Evolutionary conservation across 30 jellyfish, hydroid and myxozoan species (phyloP).

Genomic region (Turritopsis rubra): DNA sequence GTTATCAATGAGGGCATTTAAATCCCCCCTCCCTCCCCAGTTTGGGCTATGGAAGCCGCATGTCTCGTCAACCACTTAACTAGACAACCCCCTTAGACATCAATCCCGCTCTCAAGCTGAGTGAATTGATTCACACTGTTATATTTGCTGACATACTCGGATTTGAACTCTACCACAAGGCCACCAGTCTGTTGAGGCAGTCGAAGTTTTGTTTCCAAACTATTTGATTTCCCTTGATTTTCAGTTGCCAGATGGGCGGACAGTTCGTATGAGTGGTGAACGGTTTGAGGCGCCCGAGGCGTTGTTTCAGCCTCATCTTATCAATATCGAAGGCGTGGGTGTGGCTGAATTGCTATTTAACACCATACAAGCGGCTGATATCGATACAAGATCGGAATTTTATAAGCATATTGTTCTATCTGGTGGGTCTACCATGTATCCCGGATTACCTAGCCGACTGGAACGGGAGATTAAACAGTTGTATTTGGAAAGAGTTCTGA

Average conservation of each 20-base stretch:
- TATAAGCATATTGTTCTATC: conserved; percentile 94
- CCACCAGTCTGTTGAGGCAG: too few species aligned
- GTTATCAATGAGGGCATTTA: too few species aligned
- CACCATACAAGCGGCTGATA: conserved; percentile 99
- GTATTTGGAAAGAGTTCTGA: conserved; percentile 86
- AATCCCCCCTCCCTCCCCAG: too few species aligned
- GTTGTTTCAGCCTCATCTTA: conserved; percentile 90
- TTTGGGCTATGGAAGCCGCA: too few species aligned
- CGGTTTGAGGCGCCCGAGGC: conserved; percentile 99
- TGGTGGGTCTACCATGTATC: conserved; percentile 99
- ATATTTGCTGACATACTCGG: too few species aligned
- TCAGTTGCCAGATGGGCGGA: conserved; percentile 98
- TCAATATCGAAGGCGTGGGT: conserved; percentile 93
- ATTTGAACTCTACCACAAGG: too few species aligned
- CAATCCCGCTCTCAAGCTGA: too few species aligned
- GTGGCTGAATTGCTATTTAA: conserved; percentile 95
- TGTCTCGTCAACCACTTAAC: too few species aligned
- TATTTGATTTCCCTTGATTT: too few species aligned
- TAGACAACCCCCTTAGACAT: too few species aligned
- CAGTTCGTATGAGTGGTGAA: conserved; percentile 94
- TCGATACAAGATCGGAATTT: conserved; percentile 95
- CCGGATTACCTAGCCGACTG: conserved; percentile 96
- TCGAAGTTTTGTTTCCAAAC: too few species aligned
- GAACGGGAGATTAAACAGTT: conserved; percentile 95
- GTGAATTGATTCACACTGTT: too few species aligned